phyloP scores from a whole-genome alignment of 2,113 vertebrate genomes.

The Vidua macroura region DNA sequence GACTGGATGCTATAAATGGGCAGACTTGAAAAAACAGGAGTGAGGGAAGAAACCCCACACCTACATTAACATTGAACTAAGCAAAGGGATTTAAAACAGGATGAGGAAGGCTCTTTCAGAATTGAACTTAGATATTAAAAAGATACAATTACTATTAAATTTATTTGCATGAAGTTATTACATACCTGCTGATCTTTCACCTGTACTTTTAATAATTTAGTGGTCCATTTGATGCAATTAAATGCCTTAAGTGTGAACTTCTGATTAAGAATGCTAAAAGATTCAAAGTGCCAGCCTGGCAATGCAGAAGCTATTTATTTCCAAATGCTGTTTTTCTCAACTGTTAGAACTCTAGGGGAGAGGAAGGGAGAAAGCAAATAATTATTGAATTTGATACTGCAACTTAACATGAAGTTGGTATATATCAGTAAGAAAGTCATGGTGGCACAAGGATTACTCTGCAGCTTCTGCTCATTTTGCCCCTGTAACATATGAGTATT shows the following conservation, averaged over 20 bases:
- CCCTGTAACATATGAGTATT: not conserved
- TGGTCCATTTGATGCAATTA: not conserved
- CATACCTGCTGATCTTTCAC: not conserved
- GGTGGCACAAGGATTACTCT: not conserved
- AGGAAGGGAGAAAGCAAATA: not conserved
- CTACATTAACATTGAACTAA: not conserved
- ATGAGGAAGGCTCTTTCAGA: not conserved
- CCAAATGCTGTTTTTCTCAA: not conserved
- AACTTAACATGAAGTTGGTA: not conserved
- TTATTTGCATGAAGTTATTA: not conserved
- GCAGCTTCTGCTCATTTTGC: not conserved
- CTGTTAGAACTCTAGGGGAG: not conserved
- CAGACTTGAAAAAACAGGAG: not conserved
- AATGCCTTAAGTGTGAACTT: not conserved
- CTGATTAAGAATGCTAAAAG: not conserved
- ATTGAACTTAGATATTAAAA: not conserved
- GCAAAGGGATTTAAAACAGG: not conserved
- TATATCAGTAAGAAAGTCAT: not conserved
- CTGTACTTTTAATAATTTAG: not conserved
- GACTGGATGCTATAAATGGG: not conserved
- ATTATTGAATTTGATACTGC: not conserved
- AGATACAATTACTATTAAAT: not conserved
- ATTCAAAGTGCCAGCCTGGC: not conserved
- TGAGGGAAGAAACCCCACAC: not conserved
- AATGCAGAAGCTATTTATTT: not conserved